Conservation (phyloP, 2,888 invertebrate species). For the Rosalia funebris region DNA sequence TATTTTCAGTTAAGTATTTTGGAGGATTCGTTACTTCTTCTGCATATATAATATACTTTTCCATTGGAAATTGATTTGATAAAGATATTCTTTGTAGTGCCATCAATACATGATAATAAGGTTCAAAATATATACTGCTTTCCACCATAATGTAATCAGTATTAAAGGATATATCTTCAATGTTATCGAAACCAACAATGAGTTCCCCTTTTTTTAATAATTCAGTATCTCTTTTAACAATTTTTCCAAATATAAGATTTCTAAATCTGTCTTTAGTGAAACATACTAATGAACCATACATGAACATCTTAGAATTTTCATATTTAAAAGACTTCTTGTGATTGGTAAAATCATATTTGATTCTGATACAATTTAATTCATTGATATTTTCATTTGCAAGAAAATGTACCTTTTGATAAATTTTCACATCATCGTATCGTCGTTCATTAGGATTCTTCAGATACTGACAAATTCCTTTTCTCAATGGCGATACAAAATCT, state of each 20-base stretch:
- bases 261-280: slow-evolving; percentile 77
- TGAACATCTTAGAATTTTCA: slow-evolving; percentile 69
- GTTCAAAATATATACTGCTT: slow-evolving; percentile 83
- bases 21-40: slow-evolving; percentile 57
- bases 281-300: slow-evolving; percentile 78
- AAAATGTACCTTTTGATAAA: slow-evolving; percentile 41
- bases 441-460: slow-evolving; percentile 34
- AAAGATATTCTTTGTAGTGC: slow-evolving; percentile 71
- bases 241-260: slow-evolving; percentile 75
- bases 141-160: slow-evolving; percentile 72
- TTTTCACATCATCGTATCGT: slow-evolving; percentile 38
- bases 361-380: slow-evolving; percentile 39
- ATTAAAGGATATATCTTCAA: slow-evolving; percentile 12
- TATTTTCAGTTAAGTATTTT: slow-evolving; percentile 25
- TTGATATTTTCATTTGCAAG: slow-evolving; percentile 37
- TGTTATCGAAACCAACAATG: slow-evolving; percentile 57
- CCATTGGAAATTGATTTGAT: slow-evolving; percentile 75
- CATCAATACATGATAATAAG: slow-evolving; percentile 78
- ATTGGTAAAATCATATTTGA: slow-evolving; percentile 43
- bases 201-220: slow-evolving; percentile 68
- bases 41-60: slow-evolving; percentile 73
- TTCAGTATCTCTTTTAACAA: slow-evolving; percentile 69
- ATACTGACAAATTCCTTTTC: slow-evolving; percentile 70
- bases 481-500: slow-evolving; percentile 80
- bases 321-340: slow-evolving; percentile 59